A percentile compares a stretch with the other conserved stretches of the same genome.
Evolutionary conservation across 2,113 vertebrate species (phyloP).

Genomic region (Ptychochromis oligacanthus): DNA sequence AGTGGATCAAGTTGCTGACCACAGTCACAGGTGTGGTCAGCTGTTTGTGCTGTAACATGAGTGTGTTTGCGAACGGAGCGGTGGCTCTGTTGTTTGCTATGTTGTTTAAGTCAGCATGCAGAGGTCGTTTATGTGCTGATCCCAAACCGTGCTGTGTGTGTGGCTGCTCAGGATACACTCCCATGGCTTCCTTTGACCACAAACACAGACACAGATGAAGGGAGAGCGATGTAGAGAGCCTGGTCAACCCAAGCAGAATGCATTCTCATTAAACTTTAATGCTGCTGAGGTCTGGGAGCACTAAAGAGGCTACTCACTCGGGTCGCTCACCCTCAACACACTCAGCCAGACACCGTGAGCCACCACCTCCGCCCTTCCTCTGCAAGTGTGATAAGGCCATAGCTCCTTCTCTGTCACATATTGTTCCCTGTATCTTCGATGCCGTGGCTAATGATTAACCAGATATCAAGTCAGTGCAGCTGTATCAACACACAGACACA

Average conservation of each 20-base stretch:
- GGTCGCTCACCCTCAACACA: slow-evolving; percentile 39
- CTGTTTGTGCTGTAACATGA: rapidly evolving
- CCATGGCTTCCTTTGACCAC: slow-evolving; percentile 44
- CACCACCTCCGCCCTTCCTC: not conserved
- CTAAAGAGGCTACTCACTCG: slow-evolving; percentile 59
- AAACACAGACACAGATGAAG: slow-evolving; percentile 39
- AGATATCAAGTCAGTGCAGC: slow-evolving; percentile 31
- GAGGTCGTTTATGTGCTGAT: not conserved
- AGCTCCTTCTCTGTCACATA: slow-evolving; percentile 14
- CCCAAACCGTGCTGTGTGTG: not conserved
- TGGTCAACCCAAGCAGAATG: slow-evolving; percentile 57
- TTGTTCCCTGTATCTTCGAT: not conserved
- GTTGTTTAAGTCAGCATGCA: not conserved
- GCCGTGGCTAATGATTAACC: slow-evolving; percentile 55
- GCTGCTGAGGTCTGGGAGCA: slow-evolving; percentile 62
- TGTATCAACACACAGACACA: slow-evolving; percentile 41
- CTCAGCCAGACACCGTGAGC: not conserved
- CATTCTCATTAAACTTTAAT: slow-evolving; percentile 74
- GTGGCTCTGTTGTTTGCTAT: not conserved
- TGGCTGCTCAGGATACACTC: slow-evolving; percentile 10
- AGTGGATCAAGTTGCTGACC: not conserved
- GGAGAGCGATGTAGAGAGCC: slow-evolving; percentile 36
- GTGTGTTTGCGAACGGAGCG: not conserved
- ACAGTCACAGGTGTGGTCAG: not conserved
- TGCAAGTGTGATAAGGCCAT: slow-evolving; percentile 14